Conservation (phyloP, 2,797 vertebrate genomes). For the Channallabes apus region DNA sequence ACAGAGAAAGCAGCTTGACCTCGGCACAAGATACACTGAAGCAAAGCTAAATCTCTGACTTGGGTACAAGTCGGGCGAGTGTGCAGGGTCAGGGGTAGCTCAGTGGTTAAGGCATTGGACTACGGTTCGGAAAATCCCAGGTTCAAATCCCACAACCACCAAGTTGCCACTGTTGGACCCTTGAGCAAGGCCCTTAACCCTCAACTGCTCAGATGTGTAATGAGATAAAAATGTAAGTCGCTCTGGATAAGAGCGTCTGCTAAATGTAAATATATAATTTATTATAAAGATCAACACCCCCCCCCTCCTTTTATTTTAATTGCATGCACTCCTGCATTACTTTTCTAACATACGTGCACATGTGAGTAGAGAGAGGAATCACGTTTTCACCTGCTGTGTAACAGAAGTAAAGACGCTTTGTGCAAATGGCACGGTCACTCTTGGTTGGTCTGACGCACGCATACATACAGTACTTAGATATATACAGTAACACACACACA, state of each 20-base stretch:
- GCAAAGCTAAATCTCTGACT: neutral
- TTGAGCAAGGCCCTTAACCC: no score
- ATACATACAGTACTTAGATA: neutral
- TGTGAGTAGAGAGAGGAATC: neutral
- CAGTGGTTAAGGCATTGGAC: no score
- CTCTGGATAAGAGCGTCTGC: no score
- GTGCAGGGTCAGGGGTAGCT: no score
- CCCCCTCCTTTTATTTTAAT: neutral
- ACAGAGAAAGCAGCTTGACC: neutral
- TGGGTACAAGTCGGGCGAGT: neutral
- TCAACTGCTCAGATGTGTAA: no score
- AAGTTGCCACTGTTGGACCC: no score
- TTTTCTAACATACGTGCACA: neutral
- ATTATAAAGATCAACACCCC: neutral
- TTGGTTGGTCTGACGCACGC: neutral
- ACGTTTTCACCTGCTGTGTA: neutral
- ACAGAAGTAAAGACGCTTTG: neutral
- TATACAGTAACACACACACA: neutral
- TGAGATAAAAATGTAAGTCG: no score
- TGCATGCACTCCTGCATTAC: neutral
- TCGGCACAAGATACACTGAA: neutral
- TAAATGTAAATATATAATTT: no score
- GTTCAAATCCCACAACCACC: no score
- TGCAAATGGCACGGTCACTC: constrained; percentile 14
- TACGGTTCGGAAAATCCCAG: no score